These are phyloP conservation scores for Remorina albescens DNA, from an alignment of 2,797 vertebrate species.

Conservation along the genomic window DNA sequence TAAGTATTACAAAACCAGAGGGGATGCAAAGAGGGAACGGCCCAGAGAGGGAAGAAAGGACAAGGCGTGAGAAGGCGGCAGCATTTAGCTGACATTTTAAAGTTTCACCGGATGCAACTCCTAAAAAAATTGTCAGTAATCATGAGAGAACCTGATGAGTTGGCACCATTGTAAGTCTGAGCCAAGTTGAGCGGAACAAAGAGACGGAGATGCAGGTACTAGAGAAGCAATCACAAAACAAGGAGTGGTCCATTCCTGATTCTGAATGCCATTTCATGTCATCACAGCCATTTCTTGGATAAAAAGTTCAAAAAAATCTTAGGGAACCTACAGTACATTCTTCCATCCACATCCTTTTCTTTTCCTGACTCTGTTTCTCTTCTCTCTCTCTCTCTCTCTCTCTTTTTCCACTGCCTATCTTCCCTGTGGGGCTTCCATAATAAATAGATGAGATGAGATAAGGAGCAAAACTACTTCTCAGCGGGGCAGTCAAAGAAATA, in stretches of 20 bases:
- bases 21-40: constrained; percentile 39
- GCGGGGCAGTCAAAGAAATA: constrained; percentile 70
- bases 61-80: constrained; percentile 28
- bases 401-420: constrained; percentile 20
- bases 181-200: constrained; percentile 42
- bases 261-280: constrained; percentile 39
- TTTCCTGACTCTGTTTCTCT: not conserved
- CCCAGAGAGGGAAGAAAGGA: constrained; percentile 29
- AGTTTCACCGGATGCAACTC: constrained; percentile 49
- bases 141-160: constrained; percentile 32
- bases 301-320: constrained; percentile 30
- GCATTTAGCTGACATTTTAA: constrained; percentile 58
- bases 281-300: constrained; percentile 30
- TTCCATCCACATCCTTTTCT: constrained; percentile 15
- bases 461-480: constrained; percentile 73
- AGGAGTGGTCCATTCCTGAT: constrained; percentile 24
- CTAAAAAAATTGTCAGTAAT: constrained; percentile 55
- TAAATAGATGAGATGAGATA: constrained; percentile 84
- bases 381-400: constrained; percentile 11
- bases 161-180: constrained; percentile 20
- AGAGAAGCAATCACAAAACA: constrained; percentile 44
- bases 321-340: constrained; percentile 2
- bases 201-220: constrained; percentile 17
- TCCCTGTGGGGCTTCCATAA: constrained; percentile 59
- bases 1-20: constrained; percentile 47